Base-by-base conservation (phyloP, 1,140 invertebrate genomes). In the Apis laboriosa region DNA sequence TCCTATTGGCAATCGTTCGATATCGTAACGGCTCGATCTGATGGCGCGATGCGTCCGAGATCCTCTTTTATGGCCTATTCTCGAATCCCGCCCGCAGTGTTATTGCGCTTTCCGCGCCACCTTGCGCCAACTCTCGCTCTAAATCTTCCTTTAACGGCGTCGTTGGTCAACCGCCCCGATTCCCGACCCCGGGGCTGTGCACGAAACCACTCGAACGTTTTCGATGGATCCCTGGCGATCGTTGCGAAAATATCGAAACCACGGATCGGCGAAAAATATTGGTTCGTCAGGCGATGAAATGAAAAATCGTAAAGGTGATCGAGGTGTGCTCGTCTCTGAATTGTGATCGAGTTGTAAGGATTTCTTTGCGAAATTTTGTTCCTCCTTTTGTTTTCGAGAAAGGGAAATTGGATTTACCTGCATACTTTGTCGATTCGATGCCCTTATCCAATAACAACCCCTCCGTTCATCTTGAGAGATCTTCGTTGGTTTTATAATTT, bases 131-230 rank as follows among this genome's bases (percentile, higher is more conserved):
- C 63, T 82, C 51, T 83, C 75, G 82, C 86, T 77, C 88, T 89
- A 90, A 91, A 91, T 91, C 89, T 91, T 88, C 76, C 77, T 86
- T 87, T 86, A 88, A 90, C 68, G 85, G 85, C 82, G 34, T 68
- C 74, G 87, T 90, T 85, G 77, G 87, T 85, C 77, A 67, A 74
- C 76, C 73, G 73, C 58, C 63, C 78, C 51, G n/a, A 24, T 24
- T 24, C 24, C 24, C 24, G 77, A 53, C 11, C 56, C 56, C n/a
- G 1, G 53, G 43, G 51, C 55, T 49, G 17, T 70, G 9, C 9
- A 43, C 43, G 43, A 43, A 49, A 73, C 72, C 72, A 68, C 79
- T 80, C 28, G 9, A 43, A n/a, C 71, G 13, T n/a, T 55, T 68
- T 77, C 56, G 55, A 34, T 51, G 34, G 80, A 82, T 70, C 34